These are phyloP conservation scores for Leptodactylus fallax DNA, from an alignment of 2,797 vertebrate genomes.

Conservation along the genomic window DNA sequence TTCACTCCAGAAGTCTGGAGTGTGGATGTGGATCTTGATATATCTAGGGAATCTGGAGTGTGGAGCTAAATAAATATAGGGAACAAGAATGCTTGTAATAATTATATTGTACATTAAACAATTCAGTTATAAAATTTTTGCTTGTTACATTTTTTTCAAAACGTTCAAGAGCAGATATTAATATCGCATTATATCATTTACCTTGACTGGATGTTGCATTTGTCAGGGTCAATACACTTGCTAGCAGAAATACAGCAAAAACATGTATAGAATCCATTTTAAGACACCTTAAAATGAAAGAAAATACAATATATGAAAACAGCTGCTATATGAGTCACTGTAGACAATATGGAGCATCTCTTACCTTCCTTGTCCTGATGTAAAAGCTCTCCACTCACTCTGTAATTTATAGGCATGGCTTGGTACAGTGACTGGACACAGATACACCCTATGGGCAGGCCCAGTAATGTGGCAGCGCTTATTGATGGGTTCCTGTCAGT, in stretches of 20 bases:
- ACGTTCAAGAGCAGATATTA: too few relatives aligned
- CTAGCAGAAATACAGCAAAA: background rate
- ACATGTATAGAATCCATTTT: background rate
- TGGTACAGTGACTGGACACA: background rate
- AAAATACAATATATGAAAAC: background rate
- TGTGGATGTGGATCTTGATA: too few relatives aligned
- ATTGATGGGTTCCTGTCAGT: background rate
- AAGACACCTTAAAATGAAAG: background rate
- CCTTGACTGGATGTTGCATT: background rate
- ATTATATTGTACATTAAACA: too few relatives aligned
- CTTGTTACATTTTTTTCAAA: too few relatives aligned
- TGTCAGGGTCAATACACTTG: background rate
- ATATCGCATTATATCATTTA: background rate
- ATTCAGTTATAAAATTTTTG: too few relatives aligned
- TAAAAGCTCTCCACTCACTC: background rate
- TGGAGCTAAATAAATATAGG: too few relatives aligned
- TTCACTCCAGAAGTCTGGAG: too few relatives aligned
- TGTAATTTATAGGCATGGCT: slow-evolving; percentile 7
- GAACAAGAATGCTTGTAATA: too few relatives aligned
- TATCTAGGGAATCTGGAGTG: too few relatives aligned
- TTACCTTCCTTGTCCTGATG: background rate
- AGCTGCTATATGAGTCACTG: background rate
- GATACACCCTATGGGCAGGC: too few relatives aligned
- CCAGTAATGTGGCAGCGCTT: background rate
- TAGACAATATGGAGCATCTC: background rate